These are phyloP conservation scores for Scylla paramamosain DNA, from an alignment of 1,140 invertebrate genomes.

Conservation along the genomic window DNA sequence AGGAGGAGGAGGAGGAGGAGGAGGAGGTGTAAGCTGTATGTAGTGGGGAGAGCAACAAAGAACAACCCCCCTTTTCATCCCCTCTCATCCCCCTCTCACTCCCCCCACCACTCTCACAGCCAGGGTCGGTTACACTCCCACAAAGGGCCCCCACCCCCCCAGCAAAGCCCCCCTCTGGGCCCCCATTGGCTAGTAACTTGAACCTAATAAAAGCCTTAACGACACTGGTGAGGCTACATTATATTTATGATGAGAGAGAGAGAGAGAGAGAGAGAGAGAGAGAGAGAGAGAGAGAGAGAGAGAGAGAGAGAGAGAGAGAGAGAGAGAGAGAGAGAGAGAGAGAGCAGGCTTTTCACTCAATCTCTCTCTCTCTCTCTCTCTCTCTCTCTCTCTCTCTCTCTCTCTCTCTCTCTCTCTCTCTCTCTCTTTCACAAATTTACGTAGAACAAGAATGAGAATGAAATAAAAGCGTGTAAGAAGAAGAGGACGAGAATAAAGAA, in stretches of 20 bases:
- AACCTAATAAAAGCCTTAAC: constrained; percentile 72
- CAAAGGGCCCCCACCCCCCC: constrained; percentile 51
- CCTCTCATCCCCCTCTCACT: neutral
- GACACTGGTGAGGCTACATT: constrained; percentile 52
- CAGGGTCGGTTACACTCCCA: constrained; percentile 68
- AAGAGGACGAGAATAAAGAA: too few relatives aligned
- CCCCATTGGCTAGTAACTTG: constrained; percentile 64
- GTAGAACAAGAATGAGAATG: too few relatives aligned
- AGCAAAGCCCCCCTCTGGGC: constrained; percentile 35
- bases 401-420: neutral
- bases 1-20: neutral
- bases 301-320: neutral
- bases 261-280: neutral
- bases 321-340: neutral
- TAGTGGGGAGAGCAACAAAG: neutral
- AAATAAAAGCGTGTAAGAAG: too few relatives aligned
- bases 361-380: neutral
- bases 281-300: neutral
- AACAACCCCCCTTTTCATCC: neutral
- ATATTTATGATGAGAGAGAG: constrained; percentile 37
- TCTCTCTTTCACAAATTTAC: too few relatives aligned
- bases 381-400: neutral
- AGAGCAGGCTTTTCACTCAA: neutral
- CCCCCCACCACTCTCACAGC: neutral
- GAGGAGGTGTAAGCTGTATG: neutral